phyloP scores from a whole-genome alignment of 2,888 invertebrate species.

The Polyploca ridens region DNA sequence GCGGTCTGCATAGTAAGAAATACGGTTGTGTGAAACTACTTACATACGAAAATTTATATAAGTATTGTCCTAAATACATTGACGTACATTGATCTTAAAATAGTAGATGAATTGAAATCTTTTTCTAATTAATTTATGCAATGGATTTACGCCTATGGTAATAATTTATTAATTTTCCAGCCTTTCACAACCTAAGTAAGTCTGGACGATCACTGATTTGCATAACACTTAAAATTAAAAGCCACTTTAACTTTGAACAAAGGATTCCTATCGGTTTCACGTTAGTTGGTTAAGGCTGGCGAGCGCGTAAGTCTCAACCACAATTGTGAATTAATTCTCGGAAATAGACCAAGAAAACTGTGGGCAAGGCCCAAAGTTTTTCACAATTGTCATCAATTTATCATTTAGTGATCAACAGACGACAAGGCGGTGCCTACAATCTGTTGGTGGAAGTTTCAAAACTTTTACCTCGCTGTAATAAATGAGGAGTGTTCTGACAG shows the following conservation, averaged over 20 bases:
- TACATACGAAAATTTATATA: neutral
- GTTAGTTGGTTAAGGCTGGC: constrained; percentile 5
- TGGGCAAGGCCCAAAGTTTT: constrained; percentile 14
- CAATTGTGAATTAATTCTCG: neutral
- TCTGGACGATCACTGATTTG: neutral
- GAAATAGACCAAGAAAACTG: neutral
- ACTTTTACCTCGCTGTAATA: constrained; percentile 56
- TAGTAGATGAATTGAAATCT: too few relatives aligned
- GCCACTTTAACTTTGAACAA: constrained; percentile 12
- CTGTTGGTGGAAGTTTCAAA: constrained; percentile 35
- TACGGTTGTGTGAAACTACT: neutral
- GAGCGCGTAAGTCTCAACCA: neutral
- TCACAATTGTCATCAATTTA: constrained; percentile 38
- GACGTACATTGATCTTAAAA: neutral
- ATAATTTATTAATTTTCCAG: neutral
- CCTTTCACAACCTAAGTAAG: neutral
- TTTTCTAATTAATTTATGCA: neutral
- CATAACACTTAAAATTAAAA: constrained; percentile 13
- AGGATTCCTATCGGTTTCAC: constrained; percentile 4
- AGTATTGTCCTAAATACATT: neutral
- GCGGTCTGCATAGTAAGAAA: neutral
- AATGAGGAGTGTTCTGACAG: constrained; percentile 59
- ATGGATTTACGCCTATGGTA: neutral
- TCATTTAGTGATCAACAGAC: constrained; percentile 50
- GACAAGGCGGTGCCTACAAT: constrained; percentile 28